Base-by-base conservation (phyloP, 2,888 invertebrate genomes). In the Chloromyia formosa region DNA sequence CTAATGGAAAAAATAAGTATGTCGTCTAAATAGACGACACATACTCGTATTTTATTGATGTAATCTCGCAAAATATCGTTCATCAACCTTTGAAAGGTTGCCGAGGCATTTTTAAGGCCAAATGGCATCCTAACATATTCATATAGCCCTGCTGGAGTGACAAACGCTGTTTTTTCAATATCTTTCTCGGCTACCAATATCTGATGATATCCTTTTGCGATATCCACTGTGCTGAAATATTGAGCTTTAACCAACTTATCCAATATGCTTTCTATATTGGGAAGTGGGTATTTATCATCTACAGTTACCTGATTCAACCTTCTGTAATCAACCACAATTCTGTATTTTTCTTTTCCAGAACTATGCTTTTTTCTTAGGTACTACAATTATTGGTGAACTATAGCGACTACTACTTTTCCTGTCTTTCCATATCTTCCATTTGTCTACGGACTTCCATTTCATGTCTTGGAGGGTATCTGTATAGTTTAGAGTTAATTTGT, bases 321-420 rank as follows among this genome's bases (percentile, higher is more conserved):
- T 73, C 77, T 73, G 54, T 77, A 78, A 71, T 77, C 77, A 23
- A 76, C 74, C 2, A 76, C 74, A 10, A 78, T 72, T 20, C 77
- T 72, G 40, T 58, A 77, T 66, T 78, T 77, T n/a, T 75, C 71
- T 5, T 75, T 22, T 14, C 76, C 77, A 5, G 75, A 76, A 23
- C 69, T 74, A 56, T 77, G n/a, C 76, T 73, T 56, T 56, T 53
- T 75, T 77, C 71, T 76, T 78, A 5, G 76, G 76, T n/a, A 76
- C 61, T 9, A 77, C 76, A 27, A 74, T 66, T 27, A 75, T 74
- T 1, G 74, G 76, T 1, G 64, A 74, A 56, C 73, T 74, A 53
- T 76, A 75, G 54, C 27, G 45, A 45, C 76, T 76, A 74, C 61
- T 75, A 53, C 75, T 75, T 23, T 75, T 75, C 20, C 69, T 77